Evolutionary conservation across 2,888 invertebrate species (phyloP).

Genomic region (Lochmaea capreae): DNA sequence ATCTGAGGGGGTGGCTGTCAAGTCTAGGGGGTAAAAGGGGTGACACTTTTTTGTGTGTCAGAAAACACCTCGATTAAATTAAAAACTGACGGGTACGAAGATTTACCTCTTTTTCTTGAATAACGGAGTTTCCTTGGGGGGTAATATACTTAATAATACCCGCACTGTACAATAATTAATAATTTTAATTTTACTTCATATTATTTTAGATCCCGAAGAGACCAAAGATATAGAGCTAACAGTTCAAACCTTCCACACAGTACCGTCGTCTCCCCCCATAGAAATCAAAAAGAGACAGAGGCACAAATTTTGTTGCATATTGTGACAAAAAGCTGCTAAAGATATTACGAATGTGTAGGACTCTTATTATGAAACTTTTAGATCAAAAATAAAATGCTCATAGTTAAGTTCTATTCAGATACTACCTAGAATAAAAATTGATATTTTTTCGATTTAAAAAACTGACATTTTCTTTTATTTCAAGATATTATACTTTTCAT

Average conservation of each 20-base stretch:
- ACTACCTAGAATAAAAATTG: background rate
- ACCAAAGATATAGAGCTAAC: slow-evolving; percentile 90
- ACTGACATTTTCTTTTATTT: background rate
- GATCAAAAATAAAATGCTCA: slow-evolving; percentile 43
- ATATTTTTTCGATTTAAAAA: background rate
- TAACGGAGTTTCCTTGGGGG: too few relatives aligned
- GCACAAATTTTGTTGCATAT: slow-evolving; percentile 64
- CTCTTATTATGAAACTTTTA: slow-evolving; percentile 29
- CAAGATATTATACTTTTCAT: background rate
- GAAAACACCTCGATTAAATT: too few relatives aligned
- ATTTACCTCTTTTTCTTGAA: too few relatives aligned
- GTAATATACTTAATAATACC: too few relatives aligned
- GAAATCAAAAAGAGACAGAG: slow-evolving; percentile 61
- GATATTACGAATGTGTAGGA: slow-evolving; percentile 21
- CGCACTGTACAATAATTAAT: too few relatives aligned
- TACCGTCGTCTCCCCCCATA: slow-evolving; percentile 66
- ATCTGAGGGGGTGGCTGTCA: too few relatives aligned
- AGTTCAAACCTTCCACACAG: slow-evolving; percentile 81
- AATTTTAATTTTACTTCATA: background rate
- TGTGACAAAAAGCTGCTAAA: slow-evolving; percentile 59
- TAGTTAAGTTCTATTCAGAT: slow-evolving; percentile 23
- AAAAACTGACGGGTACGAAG: too few relatives aligned
- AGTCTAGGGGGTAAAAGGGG: too few relatives aligned
- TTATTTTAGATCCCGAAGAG: slow-evolving; percentile 76
- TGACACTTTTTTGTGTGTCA: too few relatives aligned